phyloP scores from a whole-genome alignment of 2,797 vertebrate genomes.

The Valencia hispanica region DNA sequence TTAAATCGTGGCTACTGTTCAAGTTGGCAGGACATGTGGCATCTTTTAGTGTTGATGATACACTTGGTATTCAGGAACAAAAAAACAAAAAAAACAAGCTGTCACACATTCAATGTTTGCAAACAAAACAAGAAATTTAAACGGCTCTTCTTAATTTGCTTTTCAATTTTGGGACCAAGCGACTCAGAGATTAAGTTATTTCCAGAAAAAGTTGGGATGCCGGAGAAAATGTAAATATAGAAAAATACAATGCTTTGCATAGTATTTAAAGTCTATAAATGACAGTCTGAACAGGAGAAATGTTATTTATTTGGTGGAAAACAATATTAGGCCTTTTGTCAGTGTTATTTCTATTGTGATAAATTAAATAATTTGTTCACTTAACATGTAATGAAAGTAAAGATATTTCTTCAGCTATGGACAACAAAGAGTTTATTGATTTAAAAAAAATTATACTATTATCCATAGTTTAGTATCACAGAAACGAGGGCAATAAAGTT shows the following conservation, averaged over 20 bases:
- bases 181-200: slow-evolving; percentile 3
- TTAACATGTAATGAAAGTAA: neutral
- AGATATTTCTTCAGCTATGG: neutral
- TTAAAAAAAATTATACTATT: neutral
- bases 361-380: neutral
- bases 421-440: neutral
- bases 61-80: slow-evolving; percentile 25
- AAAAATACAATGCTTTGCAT: slow-evolving; percentile 19
- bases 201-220: slow-evolving; percentile 18
- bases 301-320: neutral
- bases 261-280: slow-evolving; percentile 10
- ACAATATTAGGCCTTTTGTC: neutral
- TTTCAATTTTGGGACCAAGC: slow-evolving; percentile 25
- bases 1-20: slow-evolving; percentile 34
- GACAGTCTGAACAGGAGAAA: neutral
- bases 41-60: slow-evolving; percentile 25
- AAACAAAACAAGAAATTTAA: slow-evolving; percentile 32
- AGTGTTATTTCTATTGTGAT: neutral
- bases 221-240: slow-evolving; percentile 6
- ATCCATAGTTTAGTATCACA: neutral
- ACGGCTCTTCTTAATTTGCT: slow-evolving; percentile 8
- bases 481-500: neutral
- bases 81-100: slow-evolving; percentile 37
- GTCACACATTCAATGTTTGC: slow-evolving; percentile 38
- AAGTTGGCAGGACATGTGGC: slow-evolving; percentile 19